Percentiles rank a stretch among this genome's conserved stretches.
These are phyloP conservation scores for Bradypodion ventrale DNA, from an alignment of 2,797 vertebrate genomes.

Conservation along the genomic window DNA sequence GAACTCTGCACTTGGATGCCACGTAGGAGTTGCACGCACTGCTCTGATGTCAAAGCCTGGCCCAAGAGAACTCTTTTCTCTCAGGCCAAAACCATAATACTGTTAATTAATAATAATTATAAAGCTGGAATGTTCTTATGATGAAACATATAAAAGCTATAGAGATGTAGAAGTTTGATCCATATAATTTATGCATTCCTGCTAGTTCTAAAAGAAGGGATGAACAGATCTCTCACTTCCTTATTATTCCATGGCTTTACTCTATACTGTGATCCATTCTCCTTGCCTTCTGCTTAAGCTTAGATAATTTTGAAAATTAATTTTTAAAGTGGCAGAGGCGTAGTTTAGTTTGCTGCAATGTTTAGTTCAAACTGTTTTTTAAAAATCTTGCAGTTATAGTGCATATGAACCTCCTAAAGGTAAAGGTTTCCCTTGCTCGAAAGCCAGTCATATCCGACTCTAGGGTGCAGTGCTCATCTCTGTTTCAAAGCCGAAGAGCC, in stretches of 20 bases:
- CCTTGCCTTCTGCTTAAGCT: not conserved
- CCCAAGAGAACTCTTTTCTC: constrained; percentile 30
- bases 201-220: not conserved
- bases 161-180: not conserved
- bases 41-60: not conserved
- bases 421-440: too few species aligned
- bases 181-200: not conserved
- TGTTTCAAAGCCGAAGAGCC: too few species aligned
- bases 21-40: not conserved
- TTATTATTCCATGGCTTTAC: not conserved
- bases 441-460: too few species aligned
- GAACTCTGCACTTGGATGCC: constrained; percentile 4
- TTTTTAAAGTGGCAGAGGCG: not conserved
- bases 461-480: too few species aligned
- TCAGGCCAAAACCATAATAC: constrained; percentile 50
- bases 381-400: too few species aligned
- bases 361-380: not conserved
- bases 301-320: not conserved
- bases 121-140: constrained; percentile 46
- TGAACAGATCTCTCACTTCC: too few species aligned
- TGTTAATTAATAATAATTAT: constrained; percentile 42
- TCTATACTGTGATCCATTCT: not conserved
- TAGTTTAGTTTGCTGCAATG: not conserved
- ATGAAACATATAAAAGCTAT: constrained; percentile 24
- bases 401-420: too few species aligned